phyloP scores from a whole-genome alignment of 2,797 vertebrate genomes.

The Lacerta bilineata region DNA sequence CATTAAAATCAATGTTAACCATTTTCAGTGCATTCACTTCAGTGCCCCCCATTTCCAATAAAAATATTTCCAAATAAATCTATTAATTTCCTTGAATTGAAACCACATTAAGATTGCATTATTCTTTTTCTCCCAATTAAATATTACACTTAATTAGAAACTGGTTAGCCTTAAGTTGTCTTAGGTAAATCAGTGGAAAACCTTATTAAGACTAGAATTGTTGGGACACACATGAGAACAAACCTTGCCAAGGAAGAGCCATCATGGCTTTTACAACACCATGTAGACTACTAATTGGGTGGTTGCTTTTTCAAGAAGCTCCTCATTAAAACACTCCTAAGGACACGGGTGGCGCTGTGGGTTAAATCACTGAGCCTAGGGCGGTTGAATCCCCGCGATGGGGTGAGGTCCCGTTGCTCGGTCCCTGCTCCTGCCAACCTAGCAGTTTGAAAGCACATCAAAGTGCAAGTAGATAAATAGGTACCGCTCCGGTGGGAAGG shows the following conservation, averaged over 20 bases:
- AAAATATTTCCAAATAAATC: background rate
- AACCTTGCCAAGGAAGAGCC: background rate
- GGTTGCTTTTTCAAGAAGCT: background rate
- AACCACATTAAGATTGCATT: background rate
- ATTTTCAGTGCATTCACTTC: background rate
- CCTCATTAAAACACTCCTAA: background rate
- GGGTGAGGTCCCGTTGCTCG: too few relatives aligned
- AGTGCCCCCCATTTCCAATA: background rate
- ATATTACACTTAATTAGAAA: background rate
- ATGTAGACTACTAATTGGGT: background rate
- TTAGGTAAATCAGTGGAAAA: background rate
- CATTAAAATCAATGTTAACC: too few relatives aligned
- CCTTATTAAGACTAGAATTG: background rate
- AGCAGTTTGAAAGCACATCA: too few relatives aligned
- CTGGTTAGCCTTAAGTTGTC: background rate
- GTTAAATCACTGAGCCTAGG: too few relatives aligned
- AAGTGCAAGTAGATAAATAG: too few relatives aligned
- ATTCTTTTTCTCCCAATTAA: too few relatives aligned
- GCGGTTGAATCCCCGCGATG: too few relatives aligned
- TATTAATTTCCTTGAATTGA: background rate
- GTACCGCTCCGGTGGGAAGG: too few relatives aligned
- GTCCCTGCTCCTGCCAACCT: too few relatives aligned
- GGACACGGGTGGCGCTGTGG: too few relatives aligned
- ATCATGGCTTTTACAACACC: background rate
- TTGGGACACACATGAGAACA: background rate